A percentile compares a stretch with the other conserved stretches of the same genome.
phyloP scores from a whole-genome alignment of 2,888 invertebrate species.

The Odontocolon sp. region DNA sequence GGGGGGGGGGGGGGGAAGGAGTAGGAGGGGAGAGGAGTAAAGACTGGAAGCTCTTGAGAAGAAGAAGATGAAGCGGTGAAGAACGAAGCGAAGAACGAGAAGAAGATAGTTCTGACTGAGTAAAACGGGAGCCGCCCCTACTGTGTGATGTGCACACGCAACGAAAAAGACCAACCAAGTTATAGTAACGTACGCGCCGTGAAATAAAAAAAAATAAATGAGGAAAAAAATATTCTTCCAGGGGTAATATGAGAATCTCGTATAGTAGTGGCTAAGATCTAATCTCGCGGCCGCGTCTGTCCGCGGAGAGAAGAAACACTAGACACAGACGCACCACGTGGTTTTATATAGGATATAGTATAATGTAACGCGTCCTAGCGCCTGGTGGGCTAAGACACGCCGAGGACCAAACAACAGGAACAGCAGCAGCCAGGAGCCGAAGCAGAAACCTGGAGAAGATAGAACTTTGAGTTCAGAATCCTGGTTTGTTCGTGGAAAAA shows the following conservation, averaged over 20 bases:
- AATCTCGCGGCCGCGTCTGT: conserved; percentile 76
- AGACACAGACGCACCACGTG: conserved; percentile 67
- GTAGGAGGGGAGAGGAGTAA: conserved; percentile 39
- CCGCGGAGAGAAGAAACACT: conserved; percentile 75
- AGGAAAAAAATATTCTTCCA: conserved; percentile 53
- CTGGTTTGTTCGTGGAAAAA: no score
- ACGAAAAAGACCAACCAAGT: conserved; percentile 23
- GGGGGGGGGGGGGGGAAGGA: background rate
- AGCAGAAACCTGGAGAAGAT: background rate
- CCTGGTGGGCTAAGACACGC: conserved; percentile 18
- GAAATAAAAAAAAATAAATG: conserved; percentile 68
- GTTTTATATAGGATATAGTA: conserved; percentile 29
- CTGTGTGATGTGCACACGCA: conserved; percentile 50
- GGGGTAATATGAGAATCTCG: conserved; percentile 78
- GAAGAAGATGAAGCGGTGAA: conserved; percentile 37
- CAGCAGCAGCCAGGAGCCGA: conserved; percentile 24
- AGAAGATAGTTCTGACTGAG: conserved; percentile 57
- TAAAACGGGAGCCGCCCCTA: conserved; percentile 75
- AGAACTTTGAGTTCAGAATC: background rate
- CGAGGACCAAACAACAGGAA: conserved; percentile 48
- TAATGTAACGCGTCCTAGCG: conserved; percentile 42
- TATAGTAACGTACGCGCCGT: conserved; percentile 41
- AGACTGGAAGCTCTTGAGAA: conserved; percentile 54
- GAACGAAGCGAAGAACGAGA: conserved; percentile 26
- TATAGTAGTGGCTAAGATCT: conserved; percentile 77